Evolutionary conservation across 2,113 vertebrate species (phyloP).

Genomic region (Struthio camelus): DNA sequence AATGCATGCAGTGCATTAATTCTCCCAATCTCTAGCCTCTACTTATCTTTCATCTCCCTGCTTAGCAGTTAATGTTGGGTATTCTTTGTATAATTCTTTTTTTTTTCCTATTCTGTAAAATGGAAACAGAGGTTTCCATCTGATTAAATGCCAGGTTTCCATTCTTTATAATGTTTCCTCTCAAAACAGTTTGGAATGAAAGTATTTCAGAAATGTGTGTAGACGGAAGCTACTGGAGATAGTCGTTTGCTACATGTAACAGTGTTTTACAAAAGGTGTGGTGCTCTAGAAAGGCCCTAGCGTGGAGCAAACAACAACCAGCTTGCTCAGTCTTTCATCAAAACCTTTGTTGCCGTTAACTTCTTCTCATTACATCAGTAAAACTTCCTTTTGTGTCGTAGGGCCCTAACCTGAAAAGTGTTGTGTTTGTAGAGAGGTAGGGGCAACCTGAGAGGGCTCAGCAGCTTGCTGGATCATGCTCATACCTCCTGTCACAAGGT

Average conservation of each 20-base stretch:
- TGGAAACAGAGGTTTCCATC: slow-evolving; percentile 60
- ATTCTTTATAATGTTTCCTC: slow-evolving; percentile 44
- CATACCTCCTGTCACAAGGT: background rate
- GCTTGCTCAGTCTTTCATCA: background rate
- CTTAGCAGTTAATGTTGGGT: background rate
- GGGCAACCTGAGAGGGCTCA: background rate
- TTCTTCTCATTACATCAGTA: background rate
- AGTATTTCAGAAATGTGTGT: slow-evolving; percentile 21
- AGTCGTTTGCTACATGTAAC: slow-evolving; percentile 5
- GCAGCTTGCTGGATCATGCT: background rate
- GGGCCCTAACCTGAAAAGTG: background rate
- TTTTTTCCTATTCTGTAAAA: background rate
- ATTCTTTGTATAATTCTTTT: slow-evolving; percentile 3
- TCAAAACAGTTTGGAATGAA: background rate
- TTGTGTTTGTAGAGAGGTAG: background rate
- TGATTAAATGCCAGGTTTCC: slow-evolving; percentile 56
- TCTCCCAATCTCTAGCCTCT: background rate
- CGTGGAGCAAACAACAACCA: background rate
- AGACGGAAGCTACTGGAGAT: slow-evolving; percentile 40
- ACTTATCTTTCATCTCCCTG: slow-evolving; percentile 19
- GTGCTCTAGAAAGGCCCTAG: background rate
- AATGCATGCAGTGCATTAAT: background rate
- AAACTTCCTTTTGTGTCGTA: background rate
- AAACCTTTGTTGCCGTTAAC: background rate
- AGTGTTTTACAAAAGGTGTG: slow-evolving; percentile 23